phyloP scores from a whole-genome alignment of 1,140 invertebrate species.

The Oncopodura yosiiana region DNA sequence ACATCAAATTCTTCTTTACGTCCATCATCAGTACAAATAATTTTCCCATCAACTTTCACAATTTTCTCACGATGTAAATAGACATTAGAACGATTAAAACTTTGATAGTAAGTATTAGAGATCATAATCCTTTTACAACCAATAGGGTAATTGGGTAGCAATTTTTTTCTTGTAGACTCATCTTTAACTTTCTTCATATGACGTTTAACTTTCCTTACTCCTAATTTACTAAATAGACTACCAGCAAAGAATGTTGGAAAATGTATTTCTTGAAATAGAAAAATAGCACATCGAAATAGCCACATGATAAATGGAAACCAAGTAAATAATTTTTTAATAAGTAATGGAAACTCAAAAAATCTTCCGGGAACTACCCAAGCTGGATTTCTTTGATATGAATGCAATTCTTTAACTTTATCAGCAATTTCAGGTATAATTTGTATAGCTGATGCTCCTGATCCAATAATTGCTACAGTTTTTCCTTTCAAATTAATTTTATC shows the following conservation, averaged over 20 bases:
- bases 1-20: background rate
- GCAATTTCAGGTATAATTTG: constrained; percentile 21
- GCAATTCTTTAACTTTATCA: constrained; percentile 12
- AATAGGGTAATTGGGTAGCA: constrained; percentile 8
- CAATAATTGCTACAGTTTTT: constrained; percentile 23
- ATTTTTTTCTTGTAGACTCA: too few relatives aligned
- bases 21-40: background rate
- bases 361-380: constrained; percentile 8
- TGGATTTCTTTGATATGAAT: constrained; percentile 18
- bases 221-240: too few relatives aligned
- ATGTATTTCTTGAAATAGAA: background rate
- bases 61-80: constrained; percentile 1
- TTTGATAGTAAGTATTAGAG: background rate
- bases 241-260: background rate
- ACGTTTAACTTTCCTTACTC: too few relatives aligned
- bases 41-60: background rate
- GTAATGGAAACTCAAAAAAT: background rate
- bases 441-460: constrained; percentile 9
- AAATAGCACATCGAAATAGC: background rate
- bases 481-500: constrained; percentile 7
- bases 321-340: background rate
- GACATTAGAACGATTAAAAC: background rate
- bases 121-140: constrained; percentile 15
- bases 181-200: too few relatives aligned
- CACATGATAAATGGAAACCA: constrained; percentile 6